phyloP scores from a whole-genome alignment of 2,888 invertebrate genomes.

The Leptinotarsa peninsularis region DNA sequence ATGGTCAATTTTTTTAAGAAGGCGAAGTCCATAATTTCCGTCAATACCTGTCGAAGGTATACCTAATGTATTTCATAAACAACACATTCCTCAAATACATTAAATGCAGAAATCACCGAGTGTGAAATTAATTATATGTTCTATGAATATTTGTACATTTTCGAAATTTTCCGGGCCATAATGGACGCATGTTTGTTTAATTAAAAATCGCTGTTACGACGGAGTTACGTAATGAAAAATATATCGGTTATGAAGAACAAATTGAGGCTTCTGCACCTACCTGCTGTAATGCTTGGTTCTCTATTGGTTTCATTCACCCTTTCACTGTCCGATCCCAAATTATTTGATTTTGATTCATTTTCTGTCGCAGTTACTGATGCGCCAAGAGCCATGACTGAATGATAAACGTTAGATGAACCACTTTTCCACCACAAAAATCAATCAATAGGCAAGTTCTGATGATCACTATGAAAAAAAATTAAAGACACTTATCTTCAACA shows the following conservation, averaged over 20 bases:
- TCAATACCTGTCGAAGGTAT: background rate
- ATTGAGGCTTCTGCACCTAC: constrained; percentile 39
- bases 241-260: constrained; percentile 13
- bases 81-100: background rate
- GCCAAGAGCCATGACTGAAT: constrained; percentile 58
- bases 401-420: constrained; percentile 12
- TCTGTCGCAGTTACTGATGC: constrained; percentile 54
- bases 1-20: background rate
- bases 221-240: constrained; percentile 32
- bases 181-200: constrained; percentile 2
- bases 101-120: background rate
- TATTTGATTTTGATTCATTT: constrained; percentile 50
- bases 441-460: background rate
- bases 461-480: background rate
- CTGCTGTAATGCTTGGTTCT: constrained; percentile 45
- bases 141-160: too few species aligned
- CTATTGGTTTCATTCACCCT: constrained; percentile 46
- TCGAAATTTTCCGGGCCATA: too few species aligned
- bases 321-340: constrained; percentile 46
- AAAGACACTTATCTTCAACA: constrained; percentile 18
- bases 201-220: background rate
- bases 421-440: background rate
- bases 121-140: background rate
- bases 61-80: background rate
- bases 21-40: constrained; percentile 11